These are phyloP conservation scores for Alfaro cultratus DNA, from an alignment of 2,797 vertebrate species.

Conservation along the genomic window DNA sequence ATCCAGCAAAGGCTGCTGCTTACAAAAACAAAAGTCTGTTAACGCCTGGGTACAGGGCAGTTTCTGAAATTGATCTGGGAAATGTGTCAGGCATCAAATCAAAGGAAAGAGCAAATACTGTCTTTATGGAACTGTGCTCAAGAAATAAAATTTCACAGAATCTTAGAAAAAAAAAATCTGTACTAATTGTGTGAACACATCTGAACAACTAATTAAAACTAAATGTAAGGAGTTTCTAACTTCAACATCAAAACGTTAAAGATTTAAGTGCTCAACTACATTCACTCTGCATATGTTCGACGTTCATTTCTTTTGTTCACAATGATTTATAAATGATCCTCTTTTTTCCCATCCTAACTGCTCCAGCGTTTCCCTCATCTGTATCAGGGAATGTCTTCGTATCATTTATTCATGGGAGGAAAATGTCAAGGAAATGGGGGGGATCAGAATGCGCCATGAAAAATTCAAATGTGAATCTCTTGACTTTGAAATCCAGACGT, in stretches of 20 bases:
- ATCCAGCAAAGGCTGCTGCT: not conserved
- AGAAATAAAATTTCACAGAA: not conserved
- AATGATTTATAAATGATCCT: not conserved
- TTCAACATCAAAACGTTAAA: not conserved
- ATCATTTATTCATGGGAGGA: conserved; percentile 19
- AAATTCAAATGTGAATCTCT: conserved; percentile 12
- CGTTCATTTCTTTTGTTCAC: not conserved
- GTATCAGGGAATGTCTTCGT: conserved; percentile 3
- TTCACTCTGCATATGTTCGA: not conserved
- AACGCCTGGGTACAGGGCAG: not conserved
- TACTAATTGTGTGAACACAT: not conserved
- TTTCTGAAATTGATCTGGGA: not conserved
- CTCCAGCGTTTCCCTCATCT: conserved; percentile 6
- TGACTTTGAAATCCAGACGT: conserved; percentile 7
- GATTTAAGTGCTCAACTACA: not conserved
- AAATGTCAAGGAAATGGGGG: conserved; percentile 23
- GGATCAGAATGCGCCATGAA: conserved; percentile 14
- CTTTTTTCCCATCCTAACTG: not conserved
- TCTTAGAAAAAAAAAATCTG: not conserved
- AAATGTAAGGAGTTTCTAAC: not conserved
- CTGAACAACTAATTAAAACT: not conserved
- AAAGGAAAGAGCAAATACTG: not conserved
- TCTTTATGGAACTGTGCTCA: not conserved
- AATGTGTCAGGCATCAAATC: not conserved
- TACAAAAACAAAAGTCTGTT: not conserved